Conservation (phyloP, 2,888 invertebrate genomes). For the Mongoloraphidia duomilia region DNA sequence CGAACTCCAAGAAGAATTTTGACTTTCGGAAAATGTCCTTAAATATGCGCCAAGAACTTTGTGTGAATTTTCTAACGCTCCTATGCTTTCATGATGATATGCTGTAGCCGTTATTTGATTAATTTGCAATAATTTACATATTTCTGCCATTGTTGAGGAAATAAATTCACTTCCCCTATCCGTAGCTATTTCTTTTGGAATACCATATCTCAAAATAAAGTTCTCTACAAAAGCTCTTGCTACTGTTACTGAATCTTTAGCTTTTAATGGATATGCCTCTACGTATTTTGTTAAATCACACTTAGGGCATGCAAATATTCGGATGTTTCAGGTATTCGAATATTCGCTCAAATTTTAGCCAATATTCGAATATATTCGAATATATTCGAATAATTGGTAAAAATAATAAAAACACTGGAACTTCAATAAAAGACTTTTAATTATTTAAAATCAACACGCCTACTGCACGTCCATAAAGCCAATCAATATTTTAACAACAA, state of each 20-base stretch:
- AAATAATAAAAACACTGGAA: no score
- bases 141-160: slow-evolving; percentile 7
- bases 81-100: slow-evolving; percentile 11
- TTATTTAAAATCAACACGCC: no score
- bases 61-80: slow-evolving; percentile 12
- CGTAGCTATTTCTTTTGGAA: slow-evolving; percentile 9
- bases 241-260: slow-evolving; percentile 2
- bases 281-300: slow-evolving; percentile 7
- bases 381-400: no score
- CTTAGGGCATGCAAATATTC: no score
- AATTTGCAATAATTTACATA: slow-evolving; percentile 10
- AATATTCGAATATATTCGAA: no score
- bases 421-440: no score
- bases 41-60: slow-evolving; percentile 12
- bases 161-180: slow-evolving; percentile 13
- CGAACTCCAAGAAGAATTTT: slow-evolving; percentile 10
- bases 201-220: slow-evolving; percentile 13
- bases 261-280: no score
- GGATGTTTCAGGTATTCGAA: no score
- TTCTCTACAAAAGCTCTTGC: slow-evolving; percentile 11
- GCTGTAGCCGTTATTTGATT: slow-evolving; percentile 9
- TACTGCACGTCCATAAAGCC: no score
- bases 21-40: slow-evolving; percentile 8
- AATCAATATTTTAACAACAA: no score
- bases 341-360: no score